Base-by-base conservation (phyloP, 2,888 invertebrate species). In the Ferrisia virgata region DNA sequence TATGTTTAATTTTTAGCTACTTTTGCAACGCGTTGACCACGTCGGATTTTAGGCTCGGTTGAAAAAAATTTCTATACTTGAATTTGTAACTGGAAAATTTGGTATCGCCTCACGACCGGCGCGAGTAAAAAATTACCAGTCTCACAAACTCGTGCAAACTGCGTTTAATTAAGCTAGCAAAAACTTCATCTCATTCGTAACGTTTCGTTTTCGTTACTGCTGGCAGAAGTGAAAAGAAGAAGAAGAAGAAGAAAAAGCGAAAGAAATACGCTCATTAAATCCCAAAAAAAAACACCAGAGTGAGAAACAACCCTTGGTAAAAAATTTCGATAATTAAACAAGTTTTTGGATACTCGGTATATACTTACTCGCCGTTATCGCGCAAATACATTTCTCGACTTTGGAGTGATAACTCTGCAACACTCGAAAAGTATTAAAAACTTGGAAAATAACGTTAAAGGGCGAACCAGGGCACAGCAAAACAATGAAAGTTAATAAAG, bases 401-500 rank as follows among this genome's bases (percentile, higher is more conserved):
- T 72, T 18, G 25, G 72, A 72, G 33, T 31, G 33, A 72, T 72
- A 72, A 72, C 72, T 33, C 72, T n/a, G 72, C 72, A 72, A 72
- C 72, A 33, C 33, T 72, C 72, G 72, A 72, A 72, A 72, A 33
- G 33, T 31, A 31, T 72, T 33, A 72, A 72, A 72, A 72, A 72
- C 72, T 72, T 72, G 31, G n/a, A 31, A 72, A 72, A 31, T 33
- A 36, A 72, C 33, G 72, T 33, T 15, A 72, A 69, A 25, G 64
- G 25, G 31, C 22, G 33, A 72, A 33, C 72, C 8, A 64, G 2
- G 11, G 33, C 18, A 18, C n/a, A 72, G 72, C 6, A 72, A 72
- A 72, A 72, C 72, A 33, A 72, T 72, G 72, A 72, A 72, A 72
- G 72, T 72, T 72, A 72, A 72, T 72, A 72, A 72, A 33, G 33